Conservation (phyloP, 2,113 vertebrate species). For the Limanda limanda region DNA sequence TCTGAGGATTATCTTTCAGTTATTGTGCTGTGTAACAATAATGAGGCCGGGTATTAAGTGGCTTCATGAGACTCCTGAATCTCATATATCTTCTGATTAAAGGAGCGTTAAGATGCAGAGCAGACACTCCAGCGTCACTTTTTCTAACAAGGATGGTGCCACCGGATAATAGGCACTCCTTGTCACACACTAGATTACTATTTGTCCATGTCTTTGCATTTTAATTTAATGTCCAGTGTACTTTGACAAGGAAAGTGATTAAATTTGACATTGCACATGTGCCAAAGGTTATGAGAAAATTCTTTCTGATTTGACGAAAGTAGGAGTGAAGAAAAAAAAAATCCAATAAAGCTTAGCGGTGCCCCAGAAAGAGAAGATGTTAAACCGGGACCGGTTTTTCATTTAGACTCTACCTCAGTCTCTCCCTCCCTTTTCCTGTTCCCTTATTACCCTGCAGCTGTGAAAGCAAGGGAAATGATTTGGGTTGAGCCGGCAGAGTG, state of each 20-base stretch:
- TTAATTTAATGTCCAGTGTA: constrained; percentile 59
- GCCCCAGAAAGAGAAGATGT: constrained; percentile 75
- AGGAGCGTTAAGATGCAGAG: constrained; percentile 38
- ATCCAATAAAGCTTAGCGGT: constrained; percentile 80
- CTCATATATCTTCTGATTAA: constrained; percentile 46
- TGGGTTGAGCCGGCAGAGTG: constrained; percentile 59
- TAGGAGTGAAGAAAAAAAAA: constrained; percentile 54
- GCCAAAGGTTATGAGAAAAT: constrained; percentile 77
- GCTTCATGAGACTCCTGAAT: constrained; percentile 46
- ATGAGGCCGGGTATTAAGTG: constrained; percentile 38
- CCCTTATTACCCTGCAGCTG: constrained; percentile 73
- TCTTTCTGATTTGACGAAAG: constrained; percentile 66
- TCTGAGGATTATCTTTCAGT: constrained; percentile 40
- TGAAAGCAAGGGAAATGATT: constrained; percentile 67
- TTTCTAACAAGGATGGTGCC: constrained; percentile 17
- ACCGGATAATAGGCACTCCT: constrained; percentile 41
- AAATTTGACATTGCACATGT: constrained; percentile 73
- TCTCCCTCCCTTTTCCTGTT: constrained; percentile 53
- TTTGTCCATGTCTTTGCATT: constrained; percentile 60
- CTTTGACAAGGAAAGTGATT: constrained; percentile 69
- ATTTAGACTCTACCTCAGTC: constrained; percentile 71
- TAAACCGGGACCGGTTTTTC: constrained; percentile 79
- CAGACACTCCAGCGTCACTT: constrained; percentile 22
- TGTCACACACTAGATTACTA: constrained; percentile 59
- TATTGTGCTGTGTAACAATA: constrained; percentile 27